Evolutionary conservation across 2,113 vertebrate species (phyloP).

Genomic region (Cichladusa arquata): DNA sequence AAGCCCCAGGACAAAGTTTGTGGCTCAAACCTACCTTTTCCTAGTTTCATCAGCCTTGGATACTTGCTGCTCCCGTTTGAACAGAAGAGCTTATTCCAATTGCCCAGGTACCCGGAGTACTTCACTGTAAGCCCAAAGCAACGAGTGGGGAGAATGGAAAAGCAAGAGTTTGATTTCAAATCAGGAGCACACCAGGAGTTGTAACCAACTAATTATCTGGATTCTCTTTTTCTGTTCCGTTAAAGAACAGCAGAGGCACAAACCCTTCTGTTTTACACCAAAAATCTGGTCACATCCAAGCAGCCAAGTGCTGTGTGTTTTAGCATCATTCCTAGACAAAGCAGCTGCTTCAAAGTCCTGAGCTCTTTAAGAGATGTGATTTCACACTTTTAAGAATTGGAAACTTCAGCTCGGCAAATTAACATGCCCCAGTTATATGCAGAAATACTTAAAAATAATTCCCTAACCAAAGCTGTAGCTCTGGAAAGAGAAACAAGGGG

Average conservation of each 20-base stretch:
- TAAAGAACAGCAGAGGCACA: neutral
- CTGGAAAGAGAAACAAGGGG: neutral
- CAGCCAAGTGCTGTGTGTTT: neutral
- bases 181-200: accelerated
- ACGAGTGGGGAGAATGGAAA: neutral
- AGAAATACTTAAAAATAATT: neutral
- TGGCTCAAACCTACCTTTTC: slow-evolving; percentile 77
- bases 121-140: slow-evolving; percentile 70
- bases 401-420: neutral
- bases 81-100: slow-evolving; percentile 82
- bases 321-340: neutral
- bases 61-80: slow-evolving; percentile 69
- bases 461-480: neutral
- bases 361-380: neutral
- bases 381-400: neutral
- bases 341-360: neutral
- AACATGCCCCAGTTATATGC: neutral
- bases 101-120: slow-evolving; percentile 87
- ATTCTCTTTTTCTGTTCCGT: neutral
- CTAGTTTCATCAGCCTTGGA: slow-evolving; percentile 86
- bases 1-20: neutral
- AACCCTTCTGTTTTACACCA: neutral
- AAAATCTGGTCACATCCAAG: neutral
- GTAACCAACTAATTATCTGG: neutral
- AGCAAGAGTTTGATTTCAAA: neutral